These are phyloP conservation scores for Sebastes itinus DNA, from an alignment of 2,797 vertebrate genomes.

Conservation along the genomic window DNA sequence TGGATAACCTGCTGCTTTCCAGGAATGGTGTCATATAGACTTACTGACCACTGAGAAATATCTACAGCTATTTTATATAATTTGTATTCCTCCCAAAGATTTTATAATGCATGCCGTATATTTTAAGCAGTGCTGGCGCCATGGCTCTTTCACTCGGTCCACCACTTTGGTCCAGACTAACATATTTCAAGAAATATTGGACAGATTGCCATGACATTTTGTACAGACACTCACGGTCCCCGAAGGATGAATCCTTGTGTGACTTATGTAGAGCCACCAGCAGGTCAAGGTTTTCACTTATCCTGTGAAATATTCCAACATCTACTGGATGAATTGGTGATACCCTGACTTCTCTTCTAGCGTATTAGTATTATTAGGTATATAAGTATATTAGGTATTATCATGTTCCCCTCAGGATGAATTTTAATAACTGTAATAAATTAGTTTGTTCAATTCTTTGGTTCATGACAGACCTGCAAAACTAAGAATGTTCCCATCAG, in stretches of 20 bases:
- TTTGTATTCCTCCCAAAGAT: neutral
- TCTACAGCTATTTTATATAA: neutral
- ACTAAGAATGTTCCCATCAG: neutral
- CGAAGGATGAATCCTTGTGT: neutral
- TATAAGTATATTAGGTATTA: too few species aligned
- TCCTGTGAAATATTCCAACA: neutral
- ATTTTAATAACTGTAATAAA: neutral
- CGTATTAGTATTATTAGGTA: too few species aligned
- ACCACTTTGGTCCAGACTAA: neutral
- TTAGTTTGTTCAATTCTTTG: neutral
- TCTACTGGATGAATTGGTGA: neutral
- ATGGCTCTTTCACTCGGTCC: neutral
- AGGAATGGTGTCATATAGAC: neutral
- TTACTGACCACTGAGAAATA: neutral
- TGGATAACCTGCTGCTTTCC: constrained; percentile 35
- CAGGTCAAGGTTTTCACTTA: neutral
- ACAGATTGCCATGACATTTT: neutral
- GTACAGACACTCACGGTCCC: neutral
- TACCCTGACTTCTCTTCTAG: neutral
- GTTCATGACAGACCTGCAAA: neutral
- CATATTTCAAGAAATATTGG: neutral
- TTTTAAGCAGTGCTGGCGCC: too few species aligned
- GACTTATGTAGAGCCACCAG: neutral
- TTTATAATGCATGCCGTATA: neutral
- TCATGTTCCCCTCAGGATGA: too few species aligned